Evolutionary conservation across 1,140 invertebrate genomes (phyloP), one percentile per base, ranked within the genome.

Genomic region (Portunus trituberculatus): DNA sequence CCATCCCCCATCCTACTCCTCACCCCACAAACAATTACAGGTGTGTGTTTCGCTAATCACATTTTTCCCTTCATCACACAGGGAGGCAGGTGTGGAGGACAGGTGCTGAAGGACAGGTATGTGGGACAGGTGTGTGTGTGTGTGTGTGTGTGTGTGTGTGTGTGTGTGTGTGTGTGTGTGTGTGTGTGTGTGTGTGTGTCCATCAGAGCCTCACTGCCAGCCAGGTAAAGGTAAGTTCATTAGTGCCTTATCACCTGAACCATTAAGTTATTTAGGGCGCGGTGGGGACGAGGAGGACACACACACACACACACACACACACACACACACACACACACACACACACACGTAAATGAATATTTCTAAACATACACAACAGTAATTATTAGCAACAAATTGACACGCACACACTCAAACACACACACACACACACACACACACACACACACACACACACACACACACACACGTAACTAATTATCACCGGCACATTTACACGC

Each of bases 251-350:
- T 76, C 67, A 76, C 67, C 67, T 25, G 67, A 2, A n/a, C 67
- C 67, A 76, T 76, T 76, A 76, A 76, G 20, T 7, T 76, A 76
- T 76, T 76, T 76, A 76, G 16, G 67, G 67, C 67, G n/a, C 67
- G 67, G 10, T n/a, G 6, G 67, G 67, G 67, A n/a, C n/a, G 20
- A 76, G 67, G 6, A n/a, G 12, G 7, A 76, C 67, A 76, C 67
- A 76, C 67, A 76, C 67, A 76, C 67, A 76, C 67, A 76, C 67
- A 76, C 67, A 76, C 67, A 76, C 67, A 76, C 67, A 76, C 67
- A 76, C 67, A 76, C 67, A 76, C 67, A 76, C 67, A 76, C 67
- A 76, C 67, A 76, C 67, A 76, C 67, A 76, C 67, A n/a, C 52
- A 59, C 52, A 59, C 52, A 76, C 67, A 76, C 67, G 25, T 20